Conservation (phyloP, 35 echinoderm and acorn worm genomes). For the Holothuria glaberrima region DNA sequence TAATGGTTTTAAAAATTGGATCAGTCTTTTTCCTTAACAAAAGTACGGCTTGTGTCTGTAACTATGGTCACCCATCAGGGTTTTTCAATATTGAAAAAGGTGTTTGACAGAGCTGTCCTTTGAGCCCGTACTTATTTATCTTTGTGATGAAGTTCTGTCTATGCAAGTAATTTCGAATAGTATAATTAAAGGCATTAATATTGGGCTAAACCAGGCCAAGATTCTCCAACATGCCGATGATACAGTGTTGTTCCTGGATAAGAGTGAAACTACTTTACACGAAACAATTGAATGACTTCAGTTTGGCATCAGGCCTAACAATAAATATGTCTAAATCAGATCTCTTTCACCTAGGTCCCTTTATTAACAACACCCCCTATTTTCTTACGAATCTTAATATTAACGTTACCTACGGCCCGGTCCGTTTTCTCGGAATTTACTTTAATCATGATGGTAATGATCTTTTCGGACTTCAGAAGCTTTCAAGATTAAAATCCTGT, state of each 20-base stretch:
- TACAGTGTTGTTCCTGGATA: too few species aligned
- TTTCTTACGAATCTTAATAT: not conserved
- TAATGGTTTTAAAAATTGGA: too few species aligned
- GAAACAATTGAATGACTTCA: not conserved
- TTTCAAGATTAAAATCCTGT: too few species aligned
- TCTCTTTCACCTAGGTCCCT: too few species aligned
- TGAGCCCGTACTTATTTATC: too few species aligned
- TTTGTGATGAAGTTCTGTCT: too few species aligned
- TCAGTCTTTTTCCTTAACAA: too few species aligned
- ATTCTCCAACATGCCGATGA: too few species aligned
- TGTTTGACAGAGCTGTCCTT: too few species aligned
- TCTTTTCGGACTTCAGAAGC: not conserved
- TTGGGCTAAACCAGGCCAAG: too few species aligned
- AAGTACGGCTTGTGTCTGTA: too few species aligned
- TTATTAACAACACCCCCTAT: not conserved
- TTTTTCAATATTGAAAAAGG: not conserved
- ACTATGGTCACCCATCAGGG: too few species aligned
- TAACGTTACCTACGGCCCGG: not conserved
- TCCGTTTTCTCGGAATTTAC: not conserved
- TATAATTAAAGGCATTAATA: not conserved
- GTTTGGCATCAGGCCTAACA: not conserved
- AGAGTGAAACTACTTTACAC: not conserved
- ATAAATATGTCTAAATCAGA: not conserved
- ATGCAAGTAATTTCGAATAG: not conserved
- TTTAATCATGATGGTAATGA: not conserved